Evolutionary conservation across 2,888 invertebrate genomes (phyloP), one percentile per base, ranked within the genome.

Genomic region (Perizoma affinitatum): DNA sequence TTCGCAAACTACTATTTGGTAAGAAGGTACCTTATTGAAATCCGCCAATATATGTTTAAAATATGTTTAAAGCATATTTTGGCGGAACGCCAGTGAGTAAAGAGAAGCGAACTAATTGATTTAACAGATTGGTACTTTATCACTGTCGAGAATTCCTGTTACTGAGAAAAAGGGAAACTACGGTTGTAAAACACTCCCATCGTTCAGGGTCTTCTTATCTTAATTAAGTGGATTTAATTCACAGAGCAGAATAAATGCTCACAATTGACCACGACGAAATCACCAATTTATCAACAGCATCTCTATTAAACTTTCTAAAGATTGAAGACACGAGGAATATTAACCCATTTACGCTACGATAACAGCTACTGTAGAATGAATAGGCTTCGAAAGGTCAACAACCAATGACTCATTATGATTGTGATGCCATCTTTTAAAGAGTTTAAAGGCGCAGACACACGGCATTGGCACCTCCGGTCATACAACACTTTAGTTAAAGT

Each of bases 391-490:
- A 79, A 80, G 83, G 82, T 82, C 80, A 80, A 79, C 78, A 82
- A 76, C 80, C 79, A 79, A 74, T 83, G 83, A 82, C 58, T 83
- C 83, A 83, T 74, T 72, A 70, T 67, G 73, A 68, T 68, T 74
- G 69, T 69, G 67, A 70, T 63, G 63, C 72, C 71, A 78, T 76
- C 71, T 75, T 68, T 22, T 73, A 72, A 71, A 71, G 69, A 67
- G 69, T 70, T 71, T 53, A 58, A 48, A 59, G 59, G 62, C 63
- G 67, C 22, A 36, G 38, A 36, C 36, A 10, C 43, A 33, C 36
- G 58, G 65, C 73, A 6, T 38, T 38, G 22, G 22, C 22, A 75
- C 69, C 74, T 74, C 66, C 66, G 69, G 69, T 66, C 68, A 67
- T 61, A 54, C 41, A 52, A 54, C 44, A 42, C 22, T 53, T 50